Evolutionary conservation across 2,888 invertebrate genomes (phyloP).

Genomic region (Arrhopalites spinosus): DNA sequence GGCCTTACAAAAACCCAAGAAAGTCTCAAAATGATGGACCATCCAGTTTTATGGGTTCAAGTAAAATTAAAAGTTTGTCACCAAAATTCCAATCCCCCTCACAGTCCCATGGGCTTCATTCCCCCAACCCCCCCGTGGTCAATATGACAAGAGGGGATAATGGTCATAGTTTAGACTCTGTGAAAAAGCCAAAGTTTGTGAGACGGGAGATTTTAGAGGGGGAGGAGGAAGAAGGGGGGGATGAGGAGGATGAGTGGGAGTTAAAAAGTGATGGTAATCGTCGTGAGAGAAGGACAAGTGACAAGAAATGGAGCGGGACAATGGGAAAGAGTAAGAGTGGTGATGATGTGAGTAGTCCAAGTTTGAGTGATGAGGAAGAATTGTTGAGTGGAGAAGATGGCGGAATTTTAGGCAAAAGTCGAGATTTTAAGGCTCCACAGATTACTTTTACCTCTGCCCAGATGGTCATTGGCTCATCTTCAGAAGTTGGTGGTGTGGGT

Average conservation of each 20-base stretch:
- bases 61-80: too few relatives aligned
- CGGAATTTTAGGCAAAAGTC: neutral
- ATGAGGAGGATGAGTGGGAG: neutral
- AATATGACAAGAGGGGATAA: neutral
- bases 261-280: neutral
- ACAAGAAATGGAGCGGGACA: neutral
- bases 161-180: neutral
- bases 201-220: neutral
- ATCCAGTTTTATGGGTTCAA: too few relatives aligned
- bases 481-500: neutral
- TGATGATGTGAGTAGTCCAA: neutral
- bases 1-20: too few relatives aligned
- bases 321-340: neutral
- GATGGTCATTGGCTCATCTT: conserved; percentile 10
- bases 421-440: conserved; percentile 18
- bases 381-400: neutral
- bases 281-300: neutral
- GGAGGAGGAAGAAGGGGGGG: neutral
- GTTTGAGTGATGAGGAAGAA: neutral
- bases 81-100: too few relatives aligned
- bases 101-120: too few relatives aligned
- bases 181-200: neutral
- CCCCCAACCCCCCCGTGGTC: neutral
- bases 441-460: conserved; percentile 29
- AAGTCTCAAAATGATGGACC: too few relatives aligned